Percentiles rank a stretch among this genome's conserved stretches.
Evolutionary conservation across 2,797 vertebrate species (phyloP).

Genomic region (Coilia nasus): DNA sequence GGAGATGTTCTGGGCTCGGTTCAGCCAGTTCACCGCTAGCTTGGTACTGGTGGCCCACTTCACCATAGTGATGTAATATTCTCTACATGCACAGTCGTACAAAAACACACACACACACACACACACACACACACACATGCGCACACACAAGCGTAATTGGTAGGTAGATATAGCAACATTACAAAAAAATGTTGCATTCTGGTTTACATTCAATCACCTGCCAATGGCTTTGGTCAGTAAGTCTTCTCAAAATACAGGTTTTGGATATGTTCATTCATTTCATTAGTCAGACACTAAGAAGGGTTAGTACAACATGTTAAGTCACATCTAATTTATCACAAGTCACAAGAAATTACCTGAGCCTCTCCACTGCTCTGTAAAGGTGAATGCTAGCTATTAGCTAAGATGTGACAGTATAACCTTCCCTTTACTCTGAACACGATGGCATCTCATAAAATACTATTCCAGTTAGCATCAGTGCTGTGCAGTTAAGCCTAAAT

Average conservation of each 20-base stretch:
- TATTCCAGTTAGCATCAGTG: background rate
- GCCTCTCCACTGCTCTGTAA: background rate
- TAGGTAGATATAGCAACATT: too few relatives aligned
- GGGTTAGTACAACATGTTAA: background rate
- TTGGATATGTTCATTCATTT: too few relatives aligned
- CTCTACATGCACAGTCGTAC: constrained; percentile 66
- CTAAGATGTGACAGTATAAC: background rate
- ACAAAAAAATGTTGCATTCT: too few relatives aligned
- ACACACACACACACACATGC: background rate
- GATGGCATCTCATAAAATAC: background rate
- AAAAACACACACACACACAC: constrained; percentile 8
- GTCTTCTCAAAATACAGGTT: too few relatives aligned
- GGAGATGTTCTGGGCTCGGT: constrained; percentile 95
- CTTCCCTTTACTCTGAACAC: background rate
- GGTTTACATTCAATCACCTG: too few relatives aligned
- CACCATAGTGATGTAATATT: constrained; percentile 97
- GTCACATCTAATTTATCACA: background rate
- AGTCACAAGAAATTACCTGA: background rate
- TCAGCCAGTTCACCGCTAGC: constrained; percentile 96
- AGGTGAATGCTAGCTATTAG: background rate
- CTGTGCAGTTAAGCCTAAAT: background rate
- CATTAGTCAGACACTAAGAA: background rate
- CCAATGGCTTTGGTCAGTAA: too few relatives aligned
- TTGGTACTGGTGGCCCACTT: constrained; percentile 97
- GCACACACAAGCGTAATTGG: too few relatives aligned